Base-by-base conservation (phyloP, 1,140 invertebrate genomes). In the Meloidogyne floridensis region DNA sequence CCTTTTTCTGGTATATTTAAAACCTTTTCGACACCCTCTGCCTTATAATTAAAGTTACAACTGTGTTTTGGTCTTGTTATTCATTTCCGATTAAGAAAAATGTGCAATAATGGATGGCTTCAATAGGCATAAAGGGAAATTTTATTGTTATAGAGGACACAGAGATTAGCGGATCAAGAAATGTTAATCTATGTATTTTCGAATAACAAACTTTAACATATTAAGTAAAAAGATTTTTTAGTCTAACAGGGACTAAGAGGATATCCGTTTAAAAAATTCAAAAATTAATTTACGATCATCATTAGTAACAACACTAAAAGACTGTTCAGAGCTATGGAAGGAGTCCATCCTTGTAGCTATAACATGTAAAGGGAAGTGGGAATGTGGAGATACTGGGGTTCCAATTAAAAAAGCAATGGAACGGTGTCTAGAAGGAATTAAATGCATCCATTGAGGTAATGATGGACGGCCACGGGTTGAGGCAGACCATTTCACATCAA, bases 401-500 rank as follows among this genome's bases (percentile, higher is more conserved):
- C 87, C 86, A 80, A 87, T 42, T 54, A 78, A 53, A 59, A 54
- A 83, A 9, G 59, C 53, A 73, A 88, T 89, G 65, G 83, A 78
- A 15, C 82, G 77, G 77, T 88, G 87, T 70, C 81, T 75, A 13
- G 87, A 88, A 56, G 78, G 82, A 69, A 89, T 78, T 65, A 88
- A 76, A 74, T 87, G 87, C 5, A 90, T 72, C 87, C 87, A 88
- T 20, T 86, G 75, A 9, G 87, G 87, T 42, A 88, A 82, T 54
- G 81, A 82, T 20, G 87, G 87, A 56, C 87, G 88, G 5, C 89
- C 87, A 70, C 84, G 86, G 18, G 84, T 59, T 13, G 89, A 90
- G 5, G 87, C 87, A 69, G 85, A 80, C 87, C 87, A 88, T 84
- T 90, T 88, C n/a, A 88, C 87, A 71, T 89, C 83, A n/a, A 88